Percentiles rank a stretch among this genome's conserved stretches.
phyloP scores from a whole-genome alignment of 2,797 vertebrate species.

The Platalea minor region DNA sequence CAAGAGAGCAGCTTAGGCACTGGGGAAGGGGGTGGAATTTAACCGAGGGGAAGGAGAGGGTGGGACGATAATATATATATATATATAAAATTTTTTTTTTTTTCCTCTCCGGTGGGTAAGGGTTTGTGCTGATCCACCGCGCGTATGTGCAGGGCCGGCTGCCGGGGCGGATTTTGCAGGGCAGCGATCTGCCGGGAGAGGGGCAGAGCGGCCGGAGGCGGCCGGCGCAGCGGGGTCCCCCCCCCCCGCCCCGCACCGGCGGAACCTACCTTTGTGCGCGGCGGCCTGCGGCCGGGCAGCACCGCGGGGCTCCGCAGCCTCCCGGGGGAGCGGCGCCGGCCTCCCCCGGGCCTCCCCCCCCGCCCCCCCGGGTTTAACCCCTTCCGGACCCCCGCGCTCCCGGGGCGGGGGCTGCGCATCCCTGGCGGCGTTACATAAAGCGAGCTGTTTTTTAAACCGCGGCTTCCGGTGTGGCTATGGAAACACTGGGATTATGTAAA shows the following conservation, averaged over 20 bases:
- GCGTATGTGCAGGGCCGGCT: constrained; percentile 14
- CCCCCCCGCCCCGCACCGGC: neutral
- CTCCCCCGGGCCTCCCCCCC: neutral
- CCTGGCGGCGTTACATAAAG: constrained; percentile 60
- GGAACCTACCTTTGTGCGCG: constrained; percentile 65
- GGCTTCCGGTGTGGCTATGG: constrained; percentile 71
- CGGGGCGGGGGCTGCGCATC: constrained; percentile 12
- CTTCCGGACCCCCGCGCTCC: neutral
- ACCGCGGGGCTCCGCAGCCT: neutral
- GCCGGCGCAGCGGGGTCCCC: constrained; percentile 56
- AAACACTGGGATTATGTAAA: constrained; percentile 63
- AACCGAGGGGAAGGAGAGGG: constrained; percentile 45
- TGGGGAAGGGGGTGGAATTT: constrained; percentile 62
- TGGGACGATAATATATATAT: neutral
- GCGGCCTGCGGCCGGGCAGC: neutral
- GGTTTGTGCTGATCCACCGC: neutral
- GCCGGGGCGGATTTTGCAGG: constrained; percentile 8
- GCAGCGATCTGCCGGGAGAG: constrained; percentile 10
- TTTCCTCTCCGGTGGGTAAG: neutral
- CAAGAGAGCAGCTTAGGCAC: constrained; percentile 61
- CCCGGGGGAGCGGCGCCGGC: neutral
- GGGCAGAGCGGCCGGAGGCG: constrained; percentile 3
- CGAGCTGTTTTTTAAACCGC: constrained; percentile 50
- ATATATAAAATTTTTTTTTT: neutral
- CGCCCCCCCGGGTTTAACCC: neutral